Evolutionary conservation across 2,888 invertebrate species (phyloP).

Genomic region (Morinoia aosen): DNA sequence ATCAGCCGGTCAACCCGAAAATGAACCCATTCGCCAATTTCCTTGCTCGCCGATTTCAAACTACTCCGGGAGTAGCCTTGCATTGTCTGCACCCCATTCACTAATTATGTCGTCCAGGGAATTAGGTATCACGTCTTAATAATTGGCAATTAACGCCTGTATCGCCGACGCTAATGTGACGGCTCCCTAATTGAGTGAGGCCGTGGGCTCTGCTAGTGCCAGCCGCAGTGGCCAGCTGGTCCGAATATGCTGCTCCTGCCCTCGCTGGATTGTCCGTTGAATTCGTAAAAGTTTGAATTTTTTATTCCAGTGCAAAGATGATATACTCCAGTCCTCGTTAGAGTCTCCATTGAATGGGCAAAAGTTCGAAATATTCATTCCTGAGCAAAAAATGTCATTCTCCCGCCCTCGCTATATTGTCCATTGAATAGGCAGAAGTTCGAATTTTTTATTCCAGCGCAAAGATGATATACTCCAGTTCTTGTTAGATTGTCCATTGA

Average conservation of each 20-base stretch:
- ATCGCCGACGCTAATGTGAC: conserved; percentile 44
- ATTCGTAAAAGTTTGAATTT: background rate
- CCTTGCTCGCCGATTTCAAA: background rate
- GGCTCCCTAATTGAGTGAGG: background rate
- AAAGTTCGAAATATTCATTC: background rate
- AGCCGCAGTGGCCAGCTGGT: background rate
- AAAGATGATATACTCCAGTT: background rate
- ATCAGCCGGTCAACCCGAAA: background rate
- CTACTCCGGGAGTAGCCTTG: background rate
- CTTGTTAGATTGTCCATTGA: background rate
- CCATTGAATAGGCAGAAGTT: background rate
- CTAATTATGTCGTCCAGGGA: conserved; percentile 43
- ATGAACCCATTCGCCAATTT: background rate
- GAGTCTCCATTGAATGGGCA: background rate
- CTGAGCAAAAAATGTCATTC: background rate
- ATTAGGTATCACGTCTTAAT: conserved; percentile 49
- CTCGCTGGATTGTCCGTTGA: background rate
- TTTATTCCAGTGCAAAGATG: background rate
- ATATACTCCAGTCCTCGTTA: background rate
- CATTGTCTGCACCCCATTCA: conserved; percentile 13
- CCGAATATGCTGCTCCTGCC: background rate
- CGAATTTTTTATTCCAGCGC: background rate
- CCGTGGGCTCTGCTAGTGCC: background rate
- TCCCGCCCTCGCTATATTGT: background rate
- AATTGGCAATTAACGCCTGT: conserved; percentile 51